Percentiles rank a stretch among this genome's conserved stretches.
Conservation (phyloP, 2,797 vertebrate genomes). For the Pitangus sulphuratus region DNA sequence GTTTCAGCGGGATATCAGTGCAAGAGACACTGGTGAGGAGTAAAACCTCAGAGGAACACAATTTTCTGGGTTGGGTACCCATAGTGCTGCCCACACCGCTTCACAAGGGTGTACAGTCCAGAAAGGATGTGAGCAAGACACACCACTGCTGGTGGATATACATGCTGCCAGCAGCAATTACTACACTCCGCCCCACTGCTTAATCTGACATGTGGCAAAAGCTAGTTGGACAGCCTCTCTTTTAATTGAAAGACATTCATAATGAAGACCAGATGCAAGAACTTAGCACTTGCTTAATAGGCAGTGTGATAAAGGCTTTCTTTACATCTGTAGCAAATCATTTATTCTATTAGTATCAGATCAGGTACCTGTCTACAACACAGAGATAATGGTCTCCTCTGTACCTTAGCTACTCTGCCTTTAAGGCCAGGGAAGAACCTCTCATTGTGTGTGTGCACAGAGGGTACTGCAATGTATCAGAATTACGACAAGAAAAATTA, state of each 20-base stretch:
- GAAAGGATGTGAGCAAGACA: background rate
- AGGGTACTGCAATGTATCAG: background rate
- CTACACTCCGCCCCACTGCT: background rate
- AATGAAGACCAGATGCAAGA: background rate
- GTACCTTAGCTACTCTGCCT: background rate
- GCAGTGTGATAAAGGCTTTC: background rate
- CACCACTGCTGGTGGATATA: background rate
- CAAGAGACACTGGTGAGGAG: background rate
- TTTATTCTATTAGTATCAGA: background rate
- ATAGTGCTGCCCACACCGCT: rapidly evolving
- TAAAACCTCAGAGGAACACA: background rate
- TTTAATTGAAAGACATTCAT: background rate
- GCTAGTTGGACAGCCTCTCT: background rate
- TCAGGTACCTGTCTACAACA: background rate
- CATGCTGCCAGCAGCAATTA: background rate
- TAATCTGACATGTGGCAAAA: background rate
- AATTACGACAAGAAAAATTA: conserved; percentile 16
- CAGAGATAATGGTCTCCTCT: background rate
- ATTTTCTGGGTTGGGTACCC: rapidly evolving
- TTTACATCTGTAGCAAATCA: background rate
- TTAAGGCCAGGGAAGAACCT: background rate
- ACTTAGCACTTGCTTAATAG: background rate
- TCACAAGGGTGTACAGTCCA: background rate
- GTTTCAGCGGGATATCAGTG: background rate
- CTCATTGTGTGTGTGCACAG: background rate